phyloP scores from a whole-genome alignment of 1,140 invertebrate species.

The Neodiprion fabricii region DNA sequence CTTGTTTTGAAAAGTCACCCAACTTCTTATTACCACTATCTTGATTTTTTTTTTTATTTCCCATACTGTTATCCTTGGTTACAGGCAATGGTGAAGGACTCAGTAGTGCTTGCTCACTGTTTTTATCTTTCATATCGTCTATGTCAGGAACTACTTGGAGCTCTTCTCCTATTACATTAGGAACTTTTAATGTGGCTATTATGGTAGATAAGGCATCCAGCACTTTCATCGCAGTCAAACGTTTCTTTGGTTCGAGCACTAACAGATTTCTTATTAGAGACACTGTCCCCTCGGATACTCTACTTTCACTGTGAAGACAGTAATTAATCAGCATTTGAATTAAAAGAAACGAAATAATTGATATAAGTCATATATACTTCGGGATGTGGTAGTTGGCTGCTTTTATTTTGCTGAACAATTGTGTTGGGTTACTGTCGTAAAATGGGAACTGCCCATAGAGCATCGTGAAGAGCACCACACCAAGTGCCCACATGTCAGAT shows the following conservation, averaged over 20 bases:
- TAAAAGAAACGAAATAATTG: constrained; percentile 14
- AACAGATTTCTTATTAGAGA: constrained; percentile 66
- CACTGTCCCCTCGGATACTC: constrained; percentile 65
- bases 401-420: constrained; percentile 83
- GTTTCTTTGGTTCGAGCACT: constrained; percentile 64
- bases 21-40: constrained; percentile 21
- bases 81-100: constrained; percentile 21
- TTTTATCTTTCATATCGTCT: constrained; percentile 38
- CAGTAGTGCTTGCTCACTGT: neutral
- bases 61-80: constrained; percentile 16
- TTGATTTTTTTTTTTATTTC: constrained; percentile 22
- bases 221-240: constrained; percentile 68
- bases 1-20: constrained; percentile 36
- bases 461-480: constrained; percentile 85
- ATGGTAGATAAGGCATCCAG: constrained; percentile 62
- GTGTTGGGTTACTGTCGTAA: constrained; percentile 78
- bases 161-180: constrained; percentile 41
- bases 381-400: constrained; percentile 72
- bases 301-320: constrained; percentile 61
- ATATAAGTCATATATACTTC: constrained; percentile 57
- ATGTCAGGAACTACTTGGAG: constrained; percentile 57
- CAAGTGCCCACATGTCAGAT: constrained; percentile 87
- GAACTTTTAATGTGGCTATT: constrained; percentile 59
- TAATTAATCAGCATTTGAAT: neutral
- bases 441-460: constrained; percentile 89